These are phyloP conservation scores for Drosophila hydei DNA, from an alignment of 1,140 invertebrate species.

Conservation along the genomic window DNA sequence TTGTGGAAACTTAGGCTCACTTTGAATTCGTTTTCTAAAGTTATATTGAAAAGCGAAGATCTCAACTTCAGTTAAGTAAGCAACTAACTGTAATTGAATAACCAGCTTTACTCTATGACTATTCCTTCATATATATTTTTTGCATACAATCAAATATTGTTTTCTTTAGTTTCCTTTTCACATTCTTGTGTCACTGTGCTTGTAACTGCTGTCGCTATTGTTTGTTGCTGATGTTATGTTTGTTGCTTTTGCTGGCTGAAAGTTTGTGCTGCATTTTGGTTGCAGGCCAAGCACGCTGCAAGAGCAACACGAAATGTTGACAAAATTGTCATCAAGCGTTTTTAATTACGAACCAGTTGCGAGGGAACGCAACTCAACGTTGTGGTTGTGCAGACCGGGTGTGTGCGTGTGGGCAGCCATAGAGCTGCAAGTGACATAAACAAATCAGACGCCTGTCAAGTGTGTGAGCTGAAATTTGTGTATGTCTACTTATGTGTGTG, in stretches of 20 bases:
- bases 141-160: not conserved
- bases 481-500: conserved; percentile 13
- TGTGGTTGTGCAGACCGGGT: conserved; percentile 15
- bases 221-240: conserved; percentile 9
- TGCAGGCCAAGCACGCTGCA: conserved; percentile 39
- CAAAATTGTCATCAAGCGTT: conserved; percentile 81
- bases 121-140: too few relatives aligned
- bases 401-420: conserved; percentile 64
- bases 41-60: too few relatives aligned
- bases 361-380: conserved; percentile 22
- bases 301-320: conserved; percentile 50
- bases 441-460: conserved; percentile 81
- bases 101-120: too few relatives aligned
- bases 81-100: too few relatives aligned
- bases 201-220: conserved; percentile 4
- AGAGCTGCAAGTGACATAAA: conserved; percentile 81
- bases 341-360: conserved; percentile 69
- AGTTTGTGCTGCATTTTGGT: conserved; percentile 65
- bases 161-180: not conserved
- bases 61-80: too few relatives aligned
- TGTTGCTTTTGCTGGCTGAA: conserved; percentile 39
- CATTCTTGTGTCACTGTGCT: conserved; percentile 3
- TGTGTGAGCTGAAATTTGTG: conserved; percentile 53
- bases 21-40: too few relatives aligned
- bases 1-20: too few relatives aligned